Evolutionary conservation across 2,888 invertebrate genomes (phyloP).

Genomic region (Pseudococcus longispinus): DNA sequence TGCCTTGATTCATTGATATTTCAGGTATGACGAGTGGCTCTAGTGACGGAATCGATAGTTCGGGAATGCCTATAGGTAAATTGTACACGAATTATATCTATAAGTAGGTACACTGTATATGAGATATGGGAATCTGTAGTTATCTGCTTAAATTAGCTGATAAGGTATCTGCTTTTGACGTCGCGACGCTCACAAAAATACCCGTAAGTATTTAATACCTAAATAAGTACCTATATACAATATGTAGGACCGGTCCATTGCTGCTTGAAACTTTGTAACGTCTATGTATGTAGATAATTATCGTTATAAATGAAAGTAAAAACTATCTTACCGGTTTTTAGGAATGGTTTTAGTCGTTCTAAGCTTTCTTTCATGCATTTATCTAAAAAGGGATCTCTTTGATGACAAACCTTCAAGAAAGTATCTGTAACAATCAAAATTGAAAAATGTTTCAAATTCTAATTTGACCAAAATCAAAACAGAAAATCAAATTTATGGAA

Average conservation of each 20-base stretch:
- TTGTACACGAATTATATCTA: background rate
- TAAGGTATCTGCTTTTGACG: too few species aligned
- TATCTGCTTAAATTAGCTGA: too few species aligned
- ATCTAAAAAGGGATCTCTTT: constrained; percentile 70
- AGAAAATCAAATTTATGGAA: too few species aligned
- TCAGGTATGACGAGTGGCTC: constrained; percentile 76
- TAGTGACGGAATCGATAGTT: constrained; percentile 72
- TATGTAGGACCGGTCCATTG: background rate
- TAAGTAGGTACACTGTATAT: too few species aligned
- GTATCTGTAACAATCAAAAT: constrained; percentile 21
- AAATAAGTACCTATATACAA: background rate
- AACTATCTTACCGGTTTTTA: constrained; percentile 65
- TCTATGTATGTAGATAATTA: background rate
- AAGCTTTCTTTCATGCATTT: constrained; percentile 71
- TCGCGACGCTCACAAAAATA: background rate
- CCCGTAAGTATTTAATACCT: background rate
- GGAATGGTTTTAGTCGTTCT: constrained; percentile 68
- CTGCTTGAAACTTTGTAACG: background rate
- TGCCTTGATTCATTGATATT: constrained; percentile 73
- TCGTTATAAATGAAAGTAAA: constrained; percentile 10
- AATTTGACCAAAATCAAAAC: too few species aligned
- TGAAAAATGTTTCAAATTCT: too few species aligned
- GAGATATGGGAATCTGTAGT: too few species aligned
- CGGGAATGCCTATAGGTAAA: constrained; percentile 68
- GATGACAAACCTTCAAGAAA: constrained; percentile 69